Evolutionary conservation across 2,888 invertebrate species (phyloP), one percentile per base, ranked within the genome.

Genomic region (Caenorhabditis sp.): DNA sequence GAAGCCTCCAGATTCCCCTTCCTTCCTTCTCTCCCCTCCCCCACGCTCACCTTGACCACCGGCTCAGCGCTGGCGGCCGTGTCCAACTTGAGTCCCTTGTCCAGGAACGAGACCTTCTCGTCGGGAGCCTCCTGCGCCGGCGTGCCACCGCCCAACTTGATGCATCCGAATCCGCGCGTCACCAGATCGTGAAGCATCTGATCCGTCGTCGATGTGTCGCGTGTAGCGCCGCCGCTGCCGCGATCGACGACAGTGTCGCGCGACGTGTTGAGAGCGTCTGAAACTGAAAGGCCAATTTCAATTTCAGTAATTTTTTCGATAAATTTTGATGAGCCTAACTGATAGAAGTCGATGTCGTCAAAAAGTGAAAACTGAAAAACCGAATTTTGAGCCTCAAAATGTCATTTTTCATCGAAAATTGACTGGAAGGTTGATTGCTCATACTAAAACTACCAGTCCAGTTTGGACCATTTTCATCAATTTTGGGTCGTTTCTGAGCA

Each of bases 61-160:
- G 41, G 19, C n/a, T 79, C 80, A 16, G 85, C 89, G 73, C 74
- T 76, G 22, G 72, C 74, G 7, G 75, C 79, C 10, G 74, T 80
- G 66, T 87, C 74, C 47, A 82, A 28, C 51, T 87, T 87, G 44
- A 85, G 58, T 24, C 72, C 68, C 38, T 79, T 54, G 35, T 87
- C 84, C 35, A 85, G 66, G 56, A 83, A 87, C 12, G 85, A 77
- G 14, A 85, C 63, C 8, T 61, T 69, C n/a, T 26, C 28, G 7
- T 19, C 66, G 12, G 16, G 35, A 22, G 14, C 61, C 47, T 19
- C 14, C 26, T 54, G 24, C 8, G 14, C 54, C 5, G 54, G 26
- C 10, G 38, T 6, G 2, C 38, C 38, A 6, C 38, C 38, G 6
- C 38, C 38, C 38, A 38, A 10, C 12, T 38, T 38, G 38, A 83